A percentile compares a stretch with the other conserved stretches of the same genome.
phyloP scores from a whole-genome alignment of 2,113 vertebrate species.

The Dolichallabes microphthalmus region DNA sequence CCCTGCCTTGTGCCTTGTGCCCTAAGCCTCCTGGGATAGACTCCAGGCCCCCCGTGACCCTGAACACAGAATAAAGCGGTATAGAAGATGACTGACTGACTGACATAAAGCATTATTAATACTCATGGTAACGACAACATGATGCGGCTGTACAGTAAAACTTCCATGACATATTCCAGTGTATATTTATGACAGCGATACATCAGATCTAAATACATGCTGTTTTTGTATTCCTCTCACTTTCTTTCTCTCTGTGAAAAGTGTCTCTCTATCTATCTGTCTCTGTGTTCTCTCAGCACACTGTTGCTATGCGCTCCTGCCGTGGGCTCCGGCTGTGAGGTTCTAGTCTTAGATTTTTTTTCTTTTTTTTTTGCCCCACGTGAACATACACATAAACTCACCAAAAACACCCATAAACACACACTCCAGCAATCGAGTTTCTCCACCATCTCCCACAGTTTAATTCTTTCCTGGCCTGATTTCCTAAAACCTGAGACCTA shows the following conservation, averaged over 20 bases:
- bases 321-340: constrained; percentile 25
- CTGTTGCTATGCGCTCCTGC: constrained; percentile 36
- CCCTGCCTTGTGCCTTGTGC: too few relatives aligned
- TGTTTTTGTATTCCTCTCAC: background rate
- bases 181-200: background rate
- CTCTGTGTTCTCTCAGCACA: background rate
- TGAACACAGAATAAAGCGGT: too few relatives aligned
- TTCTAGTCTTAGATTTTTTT: constrained; percentile 22
- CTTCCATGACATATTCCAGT: background rate
- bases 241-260: background rate
- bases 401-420: constrained; percentile 6
- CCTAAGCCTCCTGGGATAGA: too few relatives aligned
- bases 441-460: background rate
- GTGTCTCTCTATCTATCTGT: background rate
- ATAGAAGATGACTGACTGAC: too few relatives aligned
- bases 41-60: too few relatives aligned
- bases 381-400: constrained; percentile 30
- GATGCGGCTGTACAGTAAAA: background rate
- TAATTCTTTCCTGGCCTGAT: constrained; percentile 50
- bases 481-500: constrained; percentile 57
- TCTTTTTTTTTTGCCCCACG: constrained; percentile 26
- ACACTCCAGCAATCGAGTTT: constrained; percentile 25
- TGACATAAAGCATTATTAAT: background rate
- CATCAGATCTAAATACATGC: background rate
- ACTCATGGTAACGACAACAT: background rate